phyloP scores from a whole-genome alignment of 2,888 invertebrate genomes.

The Smittia sp. region DNA sequence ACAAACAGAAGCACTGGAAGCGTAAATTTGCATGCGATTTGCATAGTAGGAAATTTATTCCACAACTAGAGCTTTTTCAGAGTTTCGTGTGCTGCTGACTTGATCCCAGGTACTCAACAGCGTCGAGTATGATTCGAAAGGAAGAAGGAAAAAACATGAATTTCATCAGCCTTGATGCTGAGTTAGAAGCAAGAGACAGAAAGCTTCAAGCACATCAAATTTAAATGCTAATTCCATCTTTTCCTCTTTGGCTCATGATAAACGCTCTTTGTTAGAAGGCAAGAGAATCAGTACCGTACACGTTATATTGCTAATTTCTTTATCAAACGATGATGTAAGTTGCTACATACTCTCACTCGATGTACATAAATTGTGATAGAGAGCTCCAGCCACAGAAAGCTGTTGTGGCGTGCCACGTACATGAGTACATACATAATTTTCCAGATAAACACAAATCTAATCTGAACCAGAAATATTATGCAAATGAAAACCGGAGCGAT shows the following conservation, averaged over 20 bases:
- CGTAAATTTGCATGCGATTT: conserved; percentile 12
- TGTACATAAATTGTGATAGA: conserved; percentile 16
- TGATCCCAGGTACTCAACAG: conserved; percentile 3
- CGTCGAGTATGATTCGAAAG: background rate
- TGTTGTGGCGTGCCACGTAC: background rate
- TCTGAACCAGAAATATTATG: conserved; percentile 40
- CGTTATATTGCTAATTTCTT: background rate
- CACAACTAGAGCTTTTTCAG: background rate
- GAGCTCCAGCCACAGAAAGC: background rate
- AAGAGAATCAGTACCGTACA: background rate
- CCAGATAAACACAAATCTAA: conserved; percentile 38
- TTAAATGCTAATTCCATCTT: conserved; percentile 37
- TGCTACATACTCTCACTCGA: background rate
- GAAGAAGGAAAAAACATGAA: background rate
- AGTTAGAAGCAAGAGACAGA: background rate
- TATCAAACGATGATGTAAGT: background rate
- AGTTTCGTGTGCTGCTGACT: background rate
- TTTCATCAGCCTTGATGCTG: background rate
- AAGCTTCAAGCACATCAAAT: conserved; percentile 33
- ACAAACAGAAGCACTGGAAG: background rate
- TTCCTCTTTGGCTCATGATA: conserved; percentile 8
- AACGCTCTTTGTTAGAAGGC: background rate
- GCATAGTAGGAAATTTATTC: background rate
- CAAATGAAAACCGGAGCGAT: conserved; percentile 31
- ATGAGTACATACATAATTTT: conserved; percentile 8